These are phyloP conservation scores for Phocides pigmalion DNA, from an alignment of 1,140 invertebrate species.

Conservation along the genomic window DNA sequence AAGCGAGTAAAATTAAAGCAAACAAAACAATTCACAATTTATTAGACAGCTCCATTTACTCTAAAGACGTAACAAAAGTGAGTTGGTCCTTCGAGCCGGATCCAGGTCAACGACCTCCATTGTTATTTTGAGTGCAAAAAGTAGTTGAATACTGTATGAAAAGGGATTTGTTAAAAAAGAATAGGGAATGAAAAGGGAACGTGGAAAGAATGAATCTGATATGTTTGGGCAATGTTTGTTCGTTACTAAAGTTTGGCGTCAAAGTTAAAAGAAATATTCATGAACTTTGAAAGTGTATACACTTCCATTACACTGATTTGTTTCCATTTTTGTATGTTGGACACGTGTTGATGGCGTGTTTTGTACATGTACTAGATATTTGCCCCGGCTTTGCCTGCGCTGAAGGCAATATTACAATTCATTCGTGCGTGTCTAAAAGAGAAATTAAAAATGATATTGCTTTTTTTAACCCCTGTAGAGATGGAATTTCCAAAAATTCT, in stretches of 20 bases:
- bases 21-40: background rate
- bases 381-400: no score
- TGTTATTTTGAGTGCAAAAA: constrained; percentile 36
- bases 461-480: no score
- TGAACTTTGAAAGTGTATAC: background rate
- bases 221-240: constrained; percentile 23
- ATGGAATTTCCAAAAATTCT: no score
- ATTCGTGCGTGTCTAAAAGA: no score
- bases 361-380: no score
- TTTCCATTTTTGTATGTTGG: no score
- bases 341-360: no score
- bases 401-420: no score
- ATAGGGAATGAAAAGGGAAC: constrained; percentile 13
- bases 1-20: background rate
- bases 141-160: constrained; percentile 34
- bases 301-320: no score
- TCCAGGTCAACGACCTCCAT: constrained; percentile 27
- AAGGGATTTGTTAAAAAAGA: constrained; percentile 26
- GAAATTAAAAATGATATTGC: no score
- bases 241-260: background rate
- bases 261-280: constrained; percentile 12
- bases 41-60: constrained; percentile 17
- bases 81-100: constrained; percentile 27
- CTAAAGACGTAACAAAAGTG: constrained; percentile 23
- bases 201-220: constrained; percentile 7